Evolutionary conservation across 1,140 invertebrate genomes (phyloP), one percentile per base, ranked within the genome.

Genomic region (Plectus sambesii): DNA sequence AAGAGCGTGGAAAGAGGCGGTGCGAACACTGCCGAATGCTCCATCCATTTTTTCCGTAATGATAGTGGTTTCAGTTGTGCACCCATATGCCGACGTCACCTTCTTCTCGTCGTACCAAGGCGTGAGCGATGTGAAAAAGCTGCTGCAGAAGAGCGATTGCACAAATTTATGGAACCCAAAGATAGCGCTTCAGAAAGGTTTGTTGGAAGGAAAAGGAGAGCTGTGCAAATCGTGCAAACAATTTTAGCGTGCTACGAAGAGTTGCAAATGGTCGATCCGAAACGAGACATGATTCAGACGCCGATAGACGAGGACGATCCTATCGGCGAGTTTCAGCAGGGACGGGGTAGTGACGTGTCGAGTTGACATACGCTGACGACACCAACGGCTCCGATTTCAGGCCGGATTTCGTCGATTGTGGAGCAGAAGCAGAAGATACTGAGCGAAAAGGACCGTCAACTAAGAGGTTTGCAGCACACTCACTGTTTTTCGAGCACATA

Each of bases 201-300:
- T 12, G 30, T 17, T 33, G 12, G 30, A 33, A 33, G 30, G 30
- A 33, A 17, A 12, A 33, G 17, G 30, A 33, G 17, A 33, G 17
- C 12, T 12, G 17, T 12, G 17, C 30, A 33, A 33, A 12, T 33
- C 17, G 17, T 17, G 12, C 30, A 33, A 33, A 12, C 30, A 12
- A 12, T 17, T 12, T 33, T 17, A 33, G 30, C 12, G 12, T 33
- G 30, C 30, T 33, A 12, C 30, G 30, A 33, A 33, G 30, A 33
- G 17, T 12, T 33, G 12, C 30, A 33, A 33, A 12, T 33, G 17
- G 30, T 33, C 12, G 30, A 33, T 17, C 30, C 30, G 17, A 33
- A 33, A 33, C 30, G 30, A 33, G 30, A 33, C 30, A 33, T 33
- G 30, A 33, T 33, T 33, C 17, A 12, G 30, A 33, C 30, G 12